Percentiles rank a stretch among this genome's conserved stretches.
Conservation (phyloP, 2,797 vertebrate species). For the Philypnodon macrostomus region DNA sequence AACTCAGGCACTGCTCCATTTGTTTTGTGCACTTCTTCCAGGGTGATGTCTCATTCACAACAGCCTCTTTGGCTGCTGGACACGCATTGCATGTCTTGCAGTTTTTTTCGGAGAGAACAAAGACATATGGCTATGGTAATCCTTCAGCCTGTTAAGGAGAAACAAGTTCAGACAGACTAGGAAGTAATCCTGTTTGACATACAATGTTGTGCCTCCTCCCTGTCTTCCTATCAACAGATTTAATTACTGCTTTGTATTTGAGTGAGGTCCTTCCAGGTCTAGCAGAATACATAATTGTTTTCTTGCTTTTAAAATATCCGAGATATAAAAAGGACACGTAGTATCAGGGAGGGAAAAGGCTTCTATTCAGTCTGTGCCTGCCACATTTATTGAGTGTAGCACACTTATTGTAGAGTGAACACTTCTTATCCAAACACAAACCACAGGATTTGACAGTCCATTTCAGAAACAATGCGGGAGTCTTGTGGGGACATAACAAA, state of each 20-base stretch:
- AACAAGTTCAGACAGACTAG: constrained; percentile 42
- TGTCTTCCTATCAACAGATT: constrained; percentile 33
- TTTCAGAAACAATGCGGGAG: constrained; percentile 25
- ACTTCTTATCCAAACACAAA: constrained; percentile 13
- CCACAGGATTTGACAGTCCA: constrained; percentile 15
- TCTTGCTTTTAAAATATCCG: constrained; percentile 7
- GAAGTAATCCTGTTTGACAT: constrained; percentile 51
- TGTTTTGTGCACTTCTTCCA: constrained; percentile 48
- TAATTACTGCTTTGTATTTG: constrained; percentile 19
- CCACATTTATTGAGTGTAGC: constrained; percentile 24
- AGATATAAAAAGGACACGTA: constrained; percentile 6
- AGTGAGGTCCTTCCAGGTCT: constrained; percentile 20
- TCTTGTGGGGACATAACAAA: constrained; percentile 22
- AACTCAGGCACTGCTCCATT: constrained; percentile 47
- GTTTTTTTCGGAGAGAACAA: constrained; percentile 55
- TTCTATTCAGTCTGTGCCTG: constrained; percentile 3
- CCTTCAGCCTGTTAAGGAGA: constrained; percentile 44
- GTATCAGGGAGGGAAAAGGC: neutral
- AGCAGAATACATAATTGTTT: constrained; percentile 3
- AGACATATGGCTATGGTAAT: constrained; percentile 46
- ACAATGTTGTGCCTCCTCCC: constrained; percentile 26
- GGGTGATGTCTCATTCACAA: constrained; percentile 59
- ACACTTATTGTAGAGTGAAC: constrained; percentile 13
- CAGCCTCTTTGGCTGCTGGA: constrained; percentile 45
- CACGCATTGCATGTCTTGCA: constrained; percentile 47